Percentiles rank a stretch among this genome's conserved stretches.
Evolutionary conservation across 1,140 invertebrate genomes (phyloP).

Genomic region (Mactra quadrangularis): DNA sequence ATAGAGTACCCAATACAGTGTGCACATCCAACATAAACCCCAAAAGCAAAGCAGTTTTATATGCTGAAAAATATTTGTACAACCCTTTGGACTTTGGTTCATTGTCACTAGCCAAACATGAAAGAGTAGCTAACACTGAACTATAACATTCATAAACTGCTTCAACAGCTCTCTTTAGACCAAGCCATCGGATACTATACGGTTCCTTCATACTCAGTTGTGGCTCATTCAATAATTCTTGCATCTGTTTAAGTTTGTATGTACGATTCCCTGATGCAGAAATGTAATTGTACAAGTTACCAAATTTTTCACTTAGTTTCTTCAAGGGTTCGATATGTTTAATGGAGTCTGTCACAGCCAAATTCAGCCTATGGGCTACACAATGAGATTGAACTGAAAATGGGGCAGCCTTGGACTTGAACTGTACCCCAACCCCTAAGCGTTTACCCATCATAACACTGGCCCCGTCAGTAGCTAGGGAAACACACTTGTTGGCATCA

Average conservation of each 20-base stretch:
- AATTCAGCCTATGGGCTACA: conserved; percentile 41
- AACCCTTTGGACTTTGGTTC: background rate
- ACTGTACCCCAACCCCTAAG: conserved; percentile 6
- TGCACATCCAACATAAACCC: conserved; percentile 5
- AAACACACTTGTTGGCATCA: too few species aligned
- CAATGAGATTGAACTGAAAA: conserved; percentile 32
- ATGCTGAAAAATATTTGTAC: background rate
- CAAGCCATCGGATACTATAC: conserved; percentile 24
- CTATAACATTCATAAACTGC: background rate
- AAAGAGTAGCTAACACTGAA: too few species aligned
- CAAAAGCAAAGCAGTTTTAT: background rate
- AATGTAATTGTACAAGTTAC: conserved; percentile 6
- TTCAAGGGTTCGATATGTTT: conserved; percentile 6
- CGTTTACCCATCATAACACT: conserved; percentile 26
- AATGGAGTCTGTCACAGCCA: conserved; percentile 38
- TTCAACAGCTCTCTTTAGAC: conserved; percentile 20
- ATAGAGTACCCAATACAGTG: background rate
- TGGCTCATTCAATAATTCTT: conserved; percentile 21
- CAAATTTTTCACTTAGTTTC: conserved; percentile 9
- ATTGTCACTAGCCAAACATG: too few species aligned
- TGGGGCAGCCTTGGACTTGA: conserved; percentile 19
- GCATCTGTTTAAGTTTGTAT: conserved; percentile 22
- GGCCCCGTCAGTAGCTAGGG: conserved; percentile 37
- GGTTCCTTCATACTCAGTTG: conserved; percentile 33
- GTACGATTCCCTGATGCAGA: background rate